These are phyloP conservation scores for Palloptera scutellata DNA, from an alignment of 2,888 invertebrate genomes.

Conservation along the genomic window DNA sequence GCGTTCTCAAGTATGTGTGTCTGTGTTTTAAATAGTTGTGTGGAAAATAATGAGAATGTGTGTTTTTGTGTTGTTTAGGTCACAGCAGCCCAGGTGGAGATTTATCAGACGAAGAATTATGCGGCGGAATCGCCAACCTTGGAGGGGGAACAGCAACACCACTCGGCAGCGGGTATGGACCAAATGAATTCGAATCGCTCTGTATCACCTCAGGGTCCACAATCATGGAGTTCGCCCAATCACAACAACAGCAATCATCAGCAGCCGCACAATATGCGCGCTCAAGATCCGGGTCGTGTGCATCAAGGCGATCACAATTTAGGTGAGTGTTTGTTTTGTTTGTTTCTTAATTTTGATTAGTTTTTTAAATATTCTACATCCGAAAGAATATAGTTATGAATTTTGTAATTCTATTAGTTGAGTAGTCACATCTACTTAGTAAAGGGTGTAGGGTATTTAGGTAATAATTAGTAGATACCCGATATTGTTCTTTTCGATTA, in stretches of 20 bases:
- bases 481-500: no score
- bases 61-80: slow-evolving; percentile 47
- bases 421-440: no score
- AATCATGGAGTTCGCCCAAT: slow-evolving; percentile 64
- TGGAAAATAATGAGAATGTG: neutral
- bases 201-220: slow-evolving; percentile 63
- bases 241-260: slow-evolving; percentile 62
- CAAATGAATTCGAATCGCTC: slow-evolving; percentile 65
- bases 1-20: slow-evolving; percentile 67
- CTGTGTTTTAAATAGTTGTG: slow-evolving; percentile 3
- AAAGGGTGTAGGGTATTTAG: no score
- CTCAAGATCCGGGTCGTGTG: slow-evolving; percentile 65
- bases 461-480: no score
- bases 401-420: no score
- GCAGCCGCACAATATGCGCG: slow-evolving; percentile 54
- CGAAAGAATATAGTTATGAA: no score
- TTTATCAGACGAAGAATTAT: slow-evolving; percentile 66
- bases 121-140: slow-evolving; percentile 64
- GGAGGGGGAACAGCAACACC: slow-evolving; percentile 61
- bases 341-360: neutral
- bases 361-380: no score
- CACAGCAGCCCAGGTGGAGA: slow-evolving; percentile 67
- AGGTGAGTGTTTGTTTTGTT: slow-evolving; percentile 50
- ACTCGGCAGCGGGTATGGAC: slow-evolving; percentile 61
- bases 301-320: slow-evolving; percentile 65